Evolutionary conservation across 2,888 invertebrate genomes (phyloP).

Genomic region (Galeopsomyia nigrocyanea): DNA sequence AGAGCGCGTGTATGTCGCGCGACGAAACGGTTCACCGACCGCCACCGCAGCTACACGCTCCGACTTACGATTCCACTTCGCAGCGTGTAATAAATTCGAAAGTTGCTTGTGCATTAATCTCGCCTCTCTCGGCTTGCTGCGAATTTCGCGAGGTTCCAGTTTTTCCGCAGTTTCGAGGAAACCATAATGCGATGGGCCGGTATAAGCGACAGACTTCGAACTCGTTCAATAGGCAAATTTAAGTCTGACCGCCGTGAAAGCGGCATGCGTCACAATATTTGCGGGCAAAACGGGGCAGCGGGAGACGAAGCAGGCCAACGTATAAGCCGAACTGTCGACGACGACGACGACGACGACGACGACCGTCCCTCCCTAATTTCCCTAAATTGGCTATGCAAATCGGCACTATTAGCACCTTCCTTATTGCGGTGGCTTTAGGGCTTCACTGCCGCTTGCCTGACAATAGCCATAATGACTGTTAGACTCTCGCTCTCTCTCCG

Average conservation of each 20-base stretch:
- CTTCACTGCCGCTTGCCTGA: slow-evolving; percentile 6
- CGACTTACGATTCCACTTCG: slow-evolving; percentile 53
- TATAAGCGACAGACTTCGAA: too few species aligned
- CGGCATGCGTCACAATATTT: slow-evolving; percentile 39
- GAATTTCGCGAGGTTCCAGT: too few species aligned
- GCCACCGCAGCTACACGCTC: slow-evolving; percentile 41
- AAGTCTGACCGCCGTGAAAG: slow-evolving; percentile 22
- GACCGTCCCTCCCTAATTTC: slow-evolving; percentile 27
- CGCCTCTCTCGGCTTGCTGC: too few species aligned
- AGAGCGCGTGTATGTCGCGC: slow-evolving; percentile 44
- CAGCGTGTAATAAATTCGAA: slow-evolving; percentile 49
- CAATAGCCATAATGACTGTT: slow-evolving; percentile 28
- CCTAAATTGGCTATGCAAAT: slow-evolving; percentile 47
- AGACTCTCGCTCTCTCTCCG: slow-evolving; percentile 4
- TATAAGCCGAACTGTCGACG: too few species aligned
- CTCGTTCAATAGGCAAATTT: slow-evolving; percentile 7
- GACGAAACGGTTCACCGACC: slow-evolving; percentile 39
- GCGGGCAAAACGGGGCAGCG: slow-evolving; percentile 7
- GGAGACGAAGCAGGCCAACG: background rate
- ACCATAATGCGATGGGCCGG: too few species aligned
- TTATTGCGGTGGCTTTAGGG: slow-evolving; percentile 39
- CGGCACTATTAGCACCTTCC: slow-evolving; percentile 40
- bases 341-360: slow-evolving; percentile 2
- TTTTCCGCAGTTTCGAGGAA: too few species aligned
- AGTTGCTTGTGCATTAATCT: slow-evolving; percentile 55